These are phyloP conservation scores for human (Homo sapiens) DNA, from an alignment of 2,113 vertebrate species.

Conservation along the genomic window GRCh38 chr5:163279001-163279500, in stretches of 20 bases:
- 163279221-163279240: background rate
- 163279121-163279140: background rate
- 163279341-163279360: background rate
- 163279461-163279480: background rate
- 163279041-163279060: no score
- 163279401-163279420: background rate
- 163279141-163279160: background rate
- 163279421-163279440: background rate
- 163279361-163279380: background rate
- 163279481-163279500: background rate
- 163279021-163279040: background rate
- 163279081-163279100: background rate
- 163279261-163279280: background rate
- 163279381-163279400: background rate
- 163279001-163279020: background rate
- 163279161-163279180: background rate
- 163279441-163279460: background rate
- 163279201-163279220: background rate
- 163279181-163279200: background rate
- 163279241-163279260: background rate
- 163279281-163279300: background rate
- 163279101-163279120: background rate
- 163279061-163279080: background rate
- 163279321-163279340: background rate
- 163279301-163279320: background rate